Evolutionary conservation across 2,113 vertebrate genomes (phyloP).

Genomic region (Plotosus lineatus): DNA sequence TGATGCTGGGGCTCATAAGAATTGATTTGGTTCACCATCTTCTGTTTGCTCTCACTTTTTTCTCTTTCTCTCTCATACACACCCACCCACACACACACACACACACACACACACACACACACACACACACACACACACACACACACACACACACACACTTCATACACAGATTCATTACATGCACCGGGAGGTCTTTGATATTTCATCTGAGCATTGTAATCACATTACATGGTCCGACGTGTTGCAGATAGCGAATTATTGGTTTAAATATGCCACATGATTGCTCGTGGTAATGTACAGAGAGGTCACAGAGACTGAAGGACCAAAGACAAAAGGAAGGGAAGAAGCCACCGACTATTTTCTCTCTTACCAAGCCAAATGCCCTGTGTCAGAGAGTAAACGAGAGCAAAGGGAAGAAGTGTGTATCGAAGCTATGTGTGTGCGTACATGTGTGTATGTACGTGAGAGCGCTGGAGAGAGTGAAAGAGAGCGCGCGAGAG

Average conservation of each 20-base stretch:
- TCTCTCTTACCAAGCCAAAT: conserved; percentile 40
- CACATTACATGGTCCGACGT: conserved; percentile 87
- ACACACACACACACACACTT: conserved; percentile 21
- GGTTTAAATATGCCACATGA: conserved; percentile 88
- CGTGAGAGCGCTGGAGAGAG: conserved; percentile 36
- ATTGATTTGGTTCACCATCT: conserved; percentile 69
- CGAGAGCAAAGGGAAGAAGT: conserved; percentile 20
- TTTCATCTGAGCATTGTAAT: conserved; percentile 90
- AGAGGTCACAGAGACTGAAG: conserved; percentile 66
- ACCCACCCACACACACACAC: conserved; percentile 28
- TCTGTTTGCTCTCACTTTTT: conserved; percentile 51
- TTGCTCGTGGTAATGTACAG: conserved; percentile 87
- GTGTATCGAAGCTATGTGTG: conserved; percentile 52
- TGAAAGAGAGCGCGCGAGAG: background rate
- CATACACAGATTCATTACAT: conserved; percentile 70
- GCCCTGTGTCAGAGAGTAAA: conserved; percentile 18
- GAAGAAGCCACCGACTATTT: conserved; percentile 59
- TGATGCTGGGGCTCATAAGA: conserved; percentile 57
- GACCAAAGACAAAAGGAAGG: conserved; percentile 29
- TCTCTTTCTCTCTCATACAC: conserved; percentile 30
- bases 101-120: conserved; percentile 13
- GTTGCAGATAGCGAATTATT: conserved; percentile 91
- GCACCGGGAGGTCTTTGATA: conserved; percentile 85
- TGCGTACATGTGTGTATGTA: conserved; percentile 31
- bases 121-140: conserved; percentile 29